Evolutionary conservation across 2,888 invertebrate species (phyloP).

Genomic region (Drosophila paramelanica): DNA sequence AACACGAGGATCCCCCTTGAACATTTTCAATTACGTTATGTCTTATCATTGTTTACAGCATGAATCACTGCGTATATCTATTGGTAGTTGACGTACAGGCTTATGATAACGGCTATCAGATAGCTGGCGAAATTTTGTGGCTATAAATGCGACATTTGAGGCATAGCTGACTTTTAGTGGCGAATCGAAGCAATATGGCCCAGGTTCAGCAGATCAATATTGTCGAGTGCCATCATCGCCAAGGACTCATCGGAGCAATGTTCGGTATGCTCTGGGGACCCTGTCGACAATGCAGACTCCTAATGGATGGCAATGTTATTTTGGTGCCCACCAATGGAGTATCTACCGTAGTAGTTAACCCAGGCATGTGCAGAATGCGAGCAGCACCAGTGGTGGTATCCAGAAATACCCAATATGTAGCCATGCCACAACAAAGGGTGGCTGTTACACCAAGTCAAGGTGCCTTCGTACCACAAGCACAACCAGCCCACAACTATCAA

Average conservation of each 20-base stretch:
- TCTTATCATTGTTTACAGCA: background rate
- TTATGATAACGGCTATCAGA: conserved; percentile 3
- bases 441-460: background rate
- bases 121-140: background rate
- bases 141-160: conserved; percentile 11
- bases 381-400: background rate
- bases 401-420: conserved; percentile 3
- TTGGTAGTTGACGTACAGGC: background rate
- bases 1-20: background rate
- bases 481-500: background rate
- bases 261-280: conserved; percentile 23
- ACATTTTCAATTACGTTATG: background rate
- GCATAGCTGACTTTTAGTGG: conserved; percentile 7
- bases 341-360: background rate
- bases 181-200: conserved; percentile 5
- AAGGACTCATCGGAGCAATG: conserved; percentile 7
- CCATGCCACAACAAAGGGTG: background rate
- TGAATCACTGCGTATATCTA: conserved; percentile 19
- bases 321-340: conserved; percentile 6
- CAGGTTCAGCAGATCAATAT: conserved; percentile 18
- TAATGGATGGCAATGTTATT: conserved; percentile 7
- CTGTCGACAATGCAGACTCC: conserved; percentile 8
- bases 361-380: background rate
- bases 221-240: conserved; percentile 17
- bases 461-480: background rate